Base-by-base conservation (phyloP, 2,113 vertebrate genomes). In the Perognathus longimembris region DNA sequence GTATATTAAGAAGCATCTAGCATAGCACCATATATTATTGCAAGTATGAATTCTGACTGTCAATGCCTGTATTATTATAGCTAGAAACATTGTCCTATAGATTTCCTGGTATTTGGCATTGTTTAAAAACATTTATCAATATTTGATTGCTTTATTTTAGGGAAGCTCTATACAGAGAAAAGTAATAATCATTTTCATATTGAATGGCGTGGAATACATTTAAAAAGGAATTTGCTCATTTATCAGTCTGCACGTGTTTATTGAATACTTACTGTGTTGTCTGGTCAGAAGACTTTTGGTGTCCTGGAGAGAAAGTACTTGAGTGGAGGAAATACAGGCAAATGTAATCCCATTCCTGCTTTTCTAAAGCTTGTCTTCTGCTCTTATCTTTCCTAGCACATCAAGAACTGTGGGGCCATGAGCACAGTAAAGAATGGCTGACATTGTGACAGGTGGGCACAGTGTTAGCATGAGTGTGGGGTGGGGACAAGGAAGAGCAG, bases 161-260 rank as follows among this genome's bases (percentile, higher is more conserved):
- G 61, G 22, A 85, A 42, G 22, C 10, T 78, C 7, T 59, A 81
- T 42, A 50, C 82, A 74, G 30, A 94, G 50, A 89, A 92, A 88
- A 78, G 71, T 28, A 77, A 15, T 71, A 80, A 84, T 64, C 34
- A 45, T 85, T 54, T 21, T 92, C 34, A 54, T 64, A 26, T 81
- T 82, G 26, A 75, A 30, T 40, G 71, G 61, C 57, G 15, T 21
- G 77, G 91, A 9, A 73, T 24, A 84, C 28, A 85, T 30, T 82
- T 85, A 94, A 76, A 82, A 63, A 91, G 42, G 18, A 67, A 40
- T 88, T 85, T 79, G 4, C 57, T 93, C 40, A 67, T 84, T 71
- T 80, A 79, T 90, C 61, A 87, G 22, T 61, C 36, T 24, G 71
- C 20, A 38, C 7, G 8, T 85, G 73, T 79, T 81, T 92, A 73